phyloP scores from a whole-genome alignment of 2,113 vertebrate species.

The Bubo blakistoni region DNA sequence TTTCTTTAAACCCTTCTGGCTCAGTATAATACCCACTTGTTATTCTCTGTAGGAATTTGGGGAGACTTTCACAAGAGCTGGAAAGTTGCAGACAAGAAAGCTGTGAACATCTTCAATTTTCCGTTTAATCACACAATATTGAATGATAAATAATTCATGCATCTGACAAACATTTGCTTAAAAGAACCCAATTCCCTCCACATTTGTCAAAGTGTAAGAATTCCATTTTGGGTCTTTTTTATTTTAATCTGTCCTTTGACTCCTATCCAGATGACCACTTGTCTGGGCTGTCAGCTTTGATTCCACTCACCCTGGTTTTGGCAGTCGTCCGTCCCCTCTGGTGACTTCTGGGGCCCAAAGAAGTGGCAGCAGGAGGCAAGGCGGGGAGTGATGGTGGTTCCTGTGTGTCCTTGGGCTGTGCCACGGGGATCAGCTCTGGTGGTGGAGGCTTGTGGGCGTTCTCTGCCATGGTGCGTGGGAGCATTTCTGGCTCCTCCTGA shows the following conservation, averaged over 20 bases:
- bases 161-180: constrained; percentile 78
- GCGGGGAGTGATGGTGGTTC: not conserved
- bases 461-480: not conserved
- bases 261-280: constrained; percentile 51
- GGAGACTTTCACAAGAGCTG: not conserved
- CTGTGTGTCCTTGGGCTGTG: not conserved
- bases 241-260: constrained; percentile 68
- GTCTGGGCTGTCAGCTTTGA: constrained; percentile 50
- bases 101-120: constrained; percentile 70
- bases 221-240: constrained; percentile 58
- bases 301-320: constrained; percentile 30
- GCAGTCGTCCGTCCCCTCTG: not conserved
- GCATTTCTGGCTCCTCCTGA: not conserved
- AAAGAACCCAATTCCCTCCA: constrained; percentile 71
- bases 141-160: constrained; percentile 80
- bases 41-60: not conserved
- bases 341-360: not conserved
- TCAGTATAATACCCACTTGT: not conserved
- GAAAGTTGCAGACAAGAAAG: constrained; percentile 40
- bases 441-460: not conserved
- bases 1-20: not conserved
- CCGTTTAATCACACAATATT: constrained; percentile 75
- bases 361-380: not conserved
- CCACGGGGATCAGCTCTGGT: not conserved
- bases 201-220: constrained; percentile 74